Base-by-base conservation (phyloP, 2,888 invertebrate species). In the Alloscopus bannaensis region DNA sequence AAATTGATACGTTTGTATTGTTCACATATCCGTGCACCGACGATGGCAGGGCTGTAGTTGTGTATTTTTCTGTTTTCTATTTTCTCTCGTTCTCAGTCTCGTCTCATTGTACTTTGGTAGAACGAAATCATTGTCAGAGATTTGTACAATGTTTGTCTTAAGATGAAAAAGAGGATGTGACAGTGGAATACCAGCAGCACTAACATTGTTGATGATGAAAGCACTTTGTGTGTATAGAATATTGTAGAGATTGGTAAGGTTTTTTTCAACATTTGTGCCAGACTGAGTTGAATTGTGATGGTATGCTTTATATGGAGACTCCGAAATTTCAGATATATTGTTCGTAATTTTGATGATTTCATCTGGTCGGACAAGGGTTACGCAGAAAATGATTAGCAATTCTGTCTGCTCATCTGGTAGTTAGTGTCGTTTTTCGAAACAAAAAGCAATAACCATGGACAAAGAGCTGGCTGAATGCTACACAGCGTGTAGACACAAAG, bases 1-100 rank as follows among this genome's bases (percentile, higher is more conserved):
- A 75, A 75, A 75, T 66, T 75, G 75, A 75, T 75, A 66, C 75
- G 36, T 31, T 71, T 75, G 59, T 66, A 47, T 47, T 47, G 65
- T 31, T 36, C 4, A 16, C 16, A 28, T 26, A 28, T 64, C 3
- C 29, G 22, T 40, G n/a, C 60, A n/a, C n/a, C n/a, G n/a, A 24
- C 47, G 18, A 24, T 60, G 60, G 22, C 29, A 57, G n/a, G 28
- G 16, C 29, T 20, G 24, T 8, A 3, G 6, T 3, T 52, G 52
- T 52, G 3, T 22, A 24, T 52, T 24, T 52, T 52, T 24, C 16
- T 22, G 22, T 22, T 24, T 52, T 45, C 36, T 13, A 45, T 16
- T 52, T 22, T 52, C 20, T 20, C n/a, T n/a, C n/a, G n/a, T n/a
- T n/a, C n/a, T n/a, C n/a, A n/a, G n/a, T n/a, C n/a, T n/a, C n/a